Evolutionary conservation across 2,797 vertebrate genomes (phyloP).

Genomic region (Acomys russatus): DNA sequence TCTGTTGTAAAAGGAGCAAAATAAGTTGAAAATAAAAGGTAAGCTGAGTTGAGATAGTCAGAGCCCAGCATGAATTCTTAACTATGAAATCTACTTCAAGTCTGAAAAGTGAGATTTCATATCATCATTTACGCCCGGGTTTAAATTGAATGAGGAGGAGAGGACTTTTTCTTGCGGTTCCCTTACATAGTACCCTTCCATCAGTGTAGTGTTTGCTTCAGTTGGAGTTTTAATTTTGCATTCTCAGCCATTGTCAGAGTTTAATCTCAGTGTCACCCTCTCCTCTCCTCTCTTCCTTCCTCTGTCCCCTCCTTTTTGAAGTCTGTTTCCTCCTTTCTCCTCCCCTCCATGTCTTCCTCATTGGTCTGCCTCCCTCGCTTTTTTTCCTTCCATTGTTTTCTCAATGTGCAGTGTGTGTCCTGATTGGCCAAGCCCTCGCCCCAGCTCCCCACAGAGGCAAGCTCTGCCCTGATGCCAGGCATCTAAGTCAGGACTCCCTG

Average conservation of each 20-base stretch:
- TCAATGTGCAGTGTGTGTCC: conserved; percentile 52
- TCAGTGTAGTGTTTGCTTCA: neutral
- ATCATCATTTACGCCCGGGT: neutral
- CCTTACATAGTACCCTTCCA: too few relatives aligned
- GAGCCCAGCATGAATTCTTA: conserved; percentile 24
- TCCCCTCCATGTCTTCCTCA: neutral
- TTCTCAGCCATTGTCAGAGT: conserved; percentile 46
- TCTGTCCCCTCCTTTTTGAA: too few relatives aligned
- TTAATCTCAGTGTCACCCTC: neutral
- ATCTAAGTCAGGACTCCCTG: conserved; percentile 78
- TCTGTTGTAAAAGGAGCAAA: conserved; percentile 74
- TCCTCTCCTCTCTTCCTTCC: neutral
- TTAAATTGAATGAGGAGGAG: conserved; percentile 38
- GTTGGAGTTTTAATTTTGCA: conserved; percentile 62
- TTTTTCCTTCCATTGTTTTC: neutral
- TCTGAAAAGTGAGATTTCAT: neutral
- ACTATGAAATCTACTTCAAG: conserved; percentile 47
- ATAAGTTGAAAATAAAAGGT: conserved; percentile 67
- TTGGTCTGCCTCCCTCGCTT: neutral
- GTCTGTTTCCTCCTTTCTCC: neutral
- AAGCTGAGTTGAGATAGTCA: conserved; percentile 67
- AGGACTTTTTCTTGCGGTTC: neutral
- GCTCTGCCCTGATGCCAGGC: conserved; percentile 69
- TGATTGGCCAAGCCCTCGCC: conserved; percentile 80
- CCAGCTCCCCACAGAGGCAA: conserved; percentile 83